Conservation (phyloP, 2,888 invertebrate species). For the Scaptomyza tumidula region DNA sequence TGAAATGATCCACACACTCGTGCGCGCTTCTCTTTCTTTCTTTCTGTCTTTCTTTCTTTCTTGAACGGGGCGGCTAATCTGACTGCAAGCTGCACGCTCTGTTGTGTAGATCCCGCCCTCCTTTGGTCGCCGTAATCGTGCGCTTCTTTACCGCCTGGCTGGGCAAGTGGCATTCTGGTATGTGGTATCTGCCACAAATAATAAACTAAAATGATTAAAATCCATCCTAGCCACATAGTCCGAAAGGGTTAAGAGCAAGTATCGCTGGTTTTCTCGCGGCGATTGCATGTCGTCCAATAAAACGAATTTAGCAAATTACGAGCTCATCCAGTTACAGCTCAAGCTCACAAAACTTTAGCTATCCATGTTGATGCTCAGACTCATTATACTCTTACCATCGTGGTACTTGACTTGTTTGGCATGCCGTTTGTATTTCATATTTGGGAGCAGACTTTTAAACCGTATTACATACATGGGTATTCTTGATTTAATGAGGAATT, state of each 20-base stretch:
- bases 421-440: background rate
- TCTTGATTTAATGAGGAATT: background rate
- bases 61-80: conserved; percentile 32
- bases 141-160: conserved; percentile 7
- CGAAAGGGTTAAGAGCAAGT: conserved; percentile 32
- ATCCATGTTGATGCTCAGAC: conserved; percentile 23
- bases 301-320: conserved; percentile 79
- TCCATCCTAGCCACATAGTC: conserved; percentile 54
- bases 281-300: conserved; percentile 79
- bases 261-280: conserved; percentile 27
- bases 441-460: too few species aligned
- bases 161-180: conserved; percentile 34
- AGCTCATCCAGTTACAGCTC: conserved; percentile 57
- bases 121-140: background rate
- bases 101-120: background rate
- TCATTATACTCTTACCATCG: conserved; percentile 43
- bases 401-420: background rate
- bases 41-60: background rate
- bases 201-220: conserved; percentile 78
- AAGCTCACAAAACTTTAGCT: conserved; percentile 6
- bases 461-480: too few species aligned
- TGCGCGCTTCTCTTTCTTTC: background rate
- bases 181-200: conserved; percentile 70
- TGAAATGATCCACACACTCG: conserved; percentile 42
- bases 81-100: conserved; percentile 28